phyloP scores from a whole-genome alignment of 2,797 vertebrate genomes.

The Neopelma chrysocephalum region DNA sequence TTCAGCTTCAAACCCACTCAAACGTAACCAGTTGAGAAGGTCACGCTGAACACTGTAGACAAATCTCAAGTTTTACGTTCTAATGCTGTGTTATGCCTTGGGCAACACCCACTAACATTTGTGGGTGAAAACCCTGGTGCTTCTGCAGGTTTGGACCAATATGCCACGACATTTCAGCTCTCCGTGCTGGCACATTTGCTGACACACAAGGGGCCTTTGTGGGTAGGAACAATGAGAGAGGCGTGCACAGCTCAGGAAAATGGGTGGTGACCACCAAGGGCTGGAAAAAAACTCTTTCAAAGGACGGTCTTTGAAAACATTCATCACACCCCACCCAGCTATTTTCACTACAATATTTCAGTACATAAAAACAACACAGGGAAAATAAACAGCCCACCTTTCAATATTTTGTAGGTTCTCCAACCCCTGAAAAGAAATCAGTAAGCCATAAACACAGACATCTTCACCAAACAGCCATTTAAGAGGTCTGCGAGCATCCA shows the following conservation, averaged over 20 bases:
- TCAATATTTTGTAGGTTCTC: background rate
- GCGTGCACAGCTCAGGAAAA: constrained; percentile 28
- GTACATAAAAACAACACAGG: constrained; percentile 55
- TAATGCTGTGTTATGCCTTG: background rate
- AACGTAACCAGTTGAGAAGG: background rate
- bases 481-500: background rate
- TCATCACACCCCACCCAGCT: constrained; percentile 33
- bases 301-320: constrained; percentile 23
- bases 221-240: constrained; percentile 49
- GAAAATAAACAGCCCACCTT: constrained; percentile 58
- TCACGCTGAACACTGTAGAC: fast-evolving
- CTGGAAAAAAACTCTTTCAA: constrained; percentile 55
- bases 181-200: background rate
- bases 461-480: background rate
- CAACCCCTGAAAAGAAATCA: background rate
- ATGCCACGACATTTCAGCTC: background rate
- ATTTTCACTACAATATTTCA: constrained; percentile 33
- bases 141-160: background rate
- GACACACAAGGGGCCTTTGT: constrained; percentile 39
- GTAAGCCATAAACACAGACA: background rate
- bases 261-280: constrained; percentile 56
- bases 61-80: background rate
- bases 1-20: background rate
- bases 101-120: background rate
- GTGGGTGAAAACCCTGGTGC: background rate